Evolutionary conservation across 2,888 invertebrate species (phyloP).

Genomic region (Drosophila anomelani): DNA sequence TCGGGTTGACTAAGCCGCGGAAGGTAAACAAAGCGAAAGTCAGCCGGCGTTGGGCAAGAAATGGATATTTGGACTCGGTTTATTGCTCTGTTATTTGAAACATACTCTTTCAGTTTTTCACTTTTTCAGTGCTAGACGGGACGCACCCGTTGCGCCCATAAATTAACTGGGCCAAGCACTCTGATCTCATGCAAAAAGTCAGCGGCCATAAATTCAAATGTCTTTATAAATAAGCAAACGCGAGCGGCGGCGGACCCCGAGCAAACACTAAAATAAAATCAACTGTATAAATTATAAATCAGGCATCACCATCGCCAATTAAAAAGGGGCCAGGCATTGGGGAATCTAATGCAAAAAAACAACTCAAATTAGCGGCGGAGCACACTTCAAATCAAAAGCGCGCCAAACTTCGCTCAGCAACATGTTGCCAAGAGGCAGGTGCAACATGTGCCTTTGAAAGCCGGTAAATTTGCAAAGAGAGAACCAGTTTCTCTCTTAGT

Average conservation of each 20-base stretch:
- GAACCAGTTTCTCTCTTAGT: neutral
- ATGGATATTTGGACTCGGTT: slow-evolving; percentile 24
- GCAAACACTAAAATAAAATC: slow-evolving; percentile 35
- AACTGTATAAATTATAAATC: slow-evolving; percentile 65
- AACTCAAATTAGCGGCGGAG: slow-evolving; percentile 14
- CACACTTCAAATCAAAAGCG: slow-evolving; percentile 31
- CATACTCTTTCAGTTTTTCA: slow-evolving; percentile 51
- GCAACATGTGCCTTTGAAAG: slow-evolving; percentile 6
- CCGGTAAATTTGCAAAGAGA: slow-evolving; percentile 23
- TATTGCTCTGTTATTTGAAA: slow-evolving; percentile 45
- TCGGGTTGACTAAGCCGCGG: slow-evolving; percentile 46
- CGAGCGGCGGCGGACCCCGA: slow-evolving; percentile 26
- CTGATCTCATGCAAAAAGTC: slow-evolving; percentile 71
- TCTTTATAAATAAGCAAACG: slow-evolving; percentile 71
- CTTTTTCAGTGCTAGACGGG: slow-evolving; percentile 9
- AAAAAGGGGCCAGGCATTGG: slow-evolving; percentile 10
- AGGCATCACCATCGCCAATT: slow-evolving; percentile 38
- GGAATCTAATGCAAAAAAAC: slow-evolving; percentile 11
- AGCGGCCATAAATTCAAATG: slow-evolving; percentile 71
- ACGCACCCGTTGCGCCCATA: slow-evolving; percentile 57
- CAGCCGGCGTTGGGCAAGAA: slow-evolving; percentile 30
- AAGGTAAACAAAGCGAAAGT: slow-evolving; percentile 26
- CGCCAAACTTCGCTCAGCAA: slow-evolving; percentile 35
- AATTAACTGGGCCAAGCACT: slow-evolving; percentile 57
- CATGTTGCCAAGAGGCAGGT: slow-evolving; percentile 13